Evolutionary conservation across 2,797 vertebrate species (phyloP), one percentile per base, ranked within the genome.

Genomic region (Nyctalus aviator): DNA sequence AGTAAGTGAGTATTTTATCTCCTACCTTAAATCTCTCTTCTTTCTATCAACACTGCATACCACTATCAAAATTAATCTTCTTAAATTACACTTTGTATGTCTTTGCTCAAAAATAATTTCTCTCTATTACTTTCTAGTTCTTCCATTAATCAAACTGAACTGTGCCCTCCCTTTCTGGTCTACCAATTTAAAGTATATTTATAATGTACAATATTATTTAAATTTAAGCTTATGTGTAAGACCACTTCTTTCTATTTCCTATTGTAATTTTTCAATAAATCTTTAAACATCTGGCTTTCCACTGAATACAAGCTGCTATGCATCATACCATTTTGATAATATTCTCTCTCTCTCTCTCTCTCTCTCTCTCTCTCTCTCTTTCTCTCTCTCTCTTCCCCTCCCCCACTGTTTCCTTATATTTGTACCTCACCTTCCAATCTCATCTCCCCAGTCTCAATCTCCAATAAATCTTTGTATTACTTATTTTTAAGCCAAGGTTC

Each of bases 31-130:
- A 3, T 55, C 15, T 53, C 17, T 76, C 15, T 83, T 44, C 8
- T 5, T 83, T 79, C 21, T 14, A 3, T 68, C 25, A 72, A 78
- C 12, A 50, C 2, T 72, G 5, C 84, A 6, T 2, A 13, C 44
- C 27, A n/a, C 27, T 41, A 66, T 37, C 13, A 75, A 59, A 55
- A 59, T 30, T 73, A 73, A 88, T 88, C 8, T 66, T 46, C 64
- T 77, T 25, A 89, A 77, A 89, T 81, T 90, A 82, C 48, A 30
- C 8, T 35, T 71, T 79, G 11, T 32, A 57, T 32, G 27, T 75
- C 13, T 55, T 79, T 87, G 5, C 53, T 79, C n/a, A 88, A 75
- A n/a, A 89, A 92, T 69, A 48, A 50, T 50, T 64, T 62, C 8
- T 25, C 5, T n/a, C 18, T 25, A 44, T 79, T 87, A 53, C 17